These are phyloP conservation scores for Pluvianellus socialis DNA, from an alignment of 2,113 vertebrate genomes.

Conservation along the genomic window DNA sequence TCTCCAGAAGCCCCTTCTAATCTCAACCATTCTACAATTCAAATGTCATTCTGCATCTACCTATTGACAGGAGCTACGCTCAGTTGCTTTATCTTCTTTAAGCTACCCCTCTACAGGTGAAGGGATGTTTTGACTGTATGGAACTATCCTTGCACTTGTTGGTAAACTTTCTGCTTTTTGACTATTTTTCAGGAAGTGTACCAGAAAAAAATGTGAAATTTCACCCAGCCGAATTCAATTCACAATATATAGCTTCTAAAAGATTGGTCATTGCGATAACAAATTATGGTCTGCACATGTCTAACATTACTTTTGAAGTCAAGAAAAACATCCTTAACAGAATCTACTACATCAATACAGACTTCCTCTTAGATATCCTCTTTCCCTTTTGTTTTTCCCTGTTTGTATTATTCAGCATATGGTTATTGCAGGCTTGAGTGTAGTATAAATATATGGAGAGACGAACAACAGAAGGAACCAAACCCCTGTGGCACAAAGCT, in stretches of 20 bases:
- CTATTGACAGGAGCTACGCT: neutral
- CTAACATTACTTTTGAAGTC: neutral
- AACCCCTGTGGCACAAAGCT: neutral
- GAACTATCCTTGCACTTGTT: neutral
- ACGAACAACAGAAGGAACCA: neutral
- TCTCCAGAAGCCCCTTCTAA: neutral
- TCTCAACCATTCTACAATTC: neutral
- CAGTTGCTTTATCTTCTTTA: neutral
- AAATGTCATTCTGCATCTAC: neutral
- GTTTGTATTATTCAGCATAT: neutral
- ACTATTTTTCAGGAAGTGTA: neutral
- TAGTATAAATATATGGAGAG: neutral
- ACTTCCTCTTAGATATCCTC: neutral
- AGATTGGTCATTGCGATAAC: neutral
- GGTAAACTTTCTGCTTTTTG: neutral
- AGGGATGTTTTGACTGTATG: fast-evolving
- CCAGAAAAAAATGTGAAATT: neutral
- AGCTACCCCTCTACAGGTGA: neutral
- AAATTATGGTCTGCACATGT: neutral
- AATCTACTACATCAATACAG: neutral
- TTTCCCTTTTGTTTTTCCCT: neutral
- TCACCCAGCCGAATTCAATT: neutral
- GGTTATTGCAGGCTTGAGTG: neutral
- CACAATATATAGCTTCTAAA: neutral
- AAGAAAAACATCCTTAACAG: neutral